phyloP scores from a whole-genome alignment of 2,113 vertebrate genomes.

The Piprites chloris region DNA sequence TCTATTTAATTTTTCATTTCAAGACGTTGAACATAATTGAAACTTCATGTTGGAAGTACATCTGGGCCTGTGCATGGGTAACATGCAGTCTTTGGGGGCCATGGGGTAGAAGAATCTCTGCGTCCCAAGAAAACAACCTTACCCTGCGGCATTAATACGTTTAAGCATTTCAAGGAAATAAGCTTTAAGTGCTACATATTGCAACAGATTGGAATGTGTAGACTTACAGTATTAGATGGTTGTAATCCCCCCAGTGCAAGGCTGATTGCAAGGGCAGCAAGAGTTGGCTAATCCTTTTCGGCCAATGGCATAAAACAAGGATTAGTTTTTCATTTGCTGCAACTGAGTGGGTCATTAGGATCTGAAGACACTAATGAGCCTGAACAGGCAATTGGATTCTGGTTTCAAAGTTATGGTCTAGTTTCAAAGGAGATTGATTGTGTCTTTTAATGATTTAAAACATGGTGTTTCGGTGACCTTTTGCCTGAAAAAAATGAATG shows the following conservation, averaged over 20 bases:
- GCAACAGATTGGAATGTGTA: slow-evolving; percentile 68
- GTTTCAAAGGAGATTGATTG: slow-evolving; percentile 12
- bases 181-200: slow-evolving; percentile 63
- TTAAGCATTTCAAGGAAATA: slow-evolving; percentile 60
- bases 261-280: slow-evolving; percentile 57
- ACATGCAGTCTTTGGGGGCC: not conserved
- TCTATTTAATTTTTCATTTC: not conserved
- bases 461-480: not conserved
- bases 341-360: slow-evolving; percentile 66
- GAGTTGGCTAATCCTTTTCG: slow-evolving; percentile 66
- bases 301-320: slow-evolving; percentile 67
- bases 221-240: slow-evolving; percentile 62
- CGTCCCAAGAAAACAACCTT: slow-evolving; percentile 24
- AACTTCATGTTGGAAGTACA: not conserved
- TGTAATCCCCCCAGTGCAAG: slow-evolving; percentile 40
- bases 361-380: slow-evolving; percentile 68
- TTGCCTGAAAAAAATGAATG: not conserved
- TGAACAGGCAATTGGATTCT: slow-evolving; percentile 64
- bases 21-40: not conserved
- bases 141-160: not conserved
- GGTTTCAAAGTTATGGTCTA: slow-evolving; percentile 36
- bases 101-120: not conserved
- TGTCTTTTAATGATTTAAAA: slow-evolving; percentile 44
- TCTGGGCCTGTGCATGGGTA: not conserved
- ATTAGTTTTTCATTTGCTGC: slow-evolving; percentile 71